Conservation (phyloP, 1,140 invertebrate species). For the Eurosta solidaginis region DNA sequence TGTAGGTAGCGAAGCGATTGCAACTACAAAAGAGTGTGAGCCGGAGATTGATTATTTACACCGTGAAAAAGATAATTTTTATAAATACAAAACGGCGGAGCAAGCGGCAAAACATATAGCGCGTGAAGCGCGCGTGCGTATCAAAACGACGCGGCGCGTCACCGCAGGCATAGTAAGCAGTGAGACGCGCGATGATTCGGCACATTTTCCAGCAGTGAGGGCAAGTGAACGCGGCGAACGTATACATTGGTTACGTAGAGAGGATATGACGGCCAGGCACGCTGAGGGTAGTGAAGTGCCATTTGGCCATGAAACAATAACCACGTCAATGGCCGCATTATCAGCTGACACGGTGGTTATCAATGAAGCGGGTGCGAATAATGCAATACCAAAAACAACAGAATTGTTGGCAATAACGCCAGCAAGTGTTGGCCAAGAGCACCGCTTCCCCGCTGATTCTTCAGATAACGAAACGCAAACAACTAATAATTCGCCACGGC, state of each 20-base stretch:
- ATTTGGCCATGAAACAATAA: neutral
- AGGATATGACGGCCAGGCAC: conserved; percentile 31
- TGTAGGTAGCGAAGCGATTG: neutral
- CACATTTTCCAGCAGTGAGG: neutral
- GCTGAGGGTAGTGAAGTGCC: neutral
- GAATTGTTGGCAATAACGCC: neutral
- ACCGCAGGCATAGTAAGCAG: conserved; percentile 20
- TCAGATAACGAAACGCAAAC: conserved; percentile 6
- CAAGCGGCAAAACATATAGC: conserved; percentile 46
- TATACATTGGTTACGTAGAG: conserved; percentile 37
- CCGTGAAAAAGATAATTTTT: conserved; percentile 54
- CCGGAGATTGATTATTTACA: conserved; percentile 36
- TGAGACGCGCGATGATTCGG: neutral
- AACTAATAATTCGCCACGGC: conserved; percentile 19
- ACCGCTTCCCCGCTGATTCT: neutral
- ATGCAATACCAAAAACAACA: conserved; percentile 4
- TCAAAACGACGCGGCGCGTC: neutral
- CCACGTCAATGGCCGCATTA: neutral
- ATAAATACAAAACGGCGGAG: conserved; percentile 58
- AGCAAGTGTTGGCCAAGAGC: neutral
- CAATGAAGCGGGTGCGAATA: neutral
- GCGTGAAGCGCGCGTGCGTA: conserved; percentile 25
- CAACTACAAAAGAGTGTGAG: neutral
- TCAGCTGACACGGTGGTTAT: conserved; percentile 8
- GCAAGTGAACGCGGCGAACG: conserved; percentile 32